These are phyloP conservation scores for Rutilus rutilus DNA, from an alignment of 2,113 vertebrate species.

Conservation along the genomic window DNA sequence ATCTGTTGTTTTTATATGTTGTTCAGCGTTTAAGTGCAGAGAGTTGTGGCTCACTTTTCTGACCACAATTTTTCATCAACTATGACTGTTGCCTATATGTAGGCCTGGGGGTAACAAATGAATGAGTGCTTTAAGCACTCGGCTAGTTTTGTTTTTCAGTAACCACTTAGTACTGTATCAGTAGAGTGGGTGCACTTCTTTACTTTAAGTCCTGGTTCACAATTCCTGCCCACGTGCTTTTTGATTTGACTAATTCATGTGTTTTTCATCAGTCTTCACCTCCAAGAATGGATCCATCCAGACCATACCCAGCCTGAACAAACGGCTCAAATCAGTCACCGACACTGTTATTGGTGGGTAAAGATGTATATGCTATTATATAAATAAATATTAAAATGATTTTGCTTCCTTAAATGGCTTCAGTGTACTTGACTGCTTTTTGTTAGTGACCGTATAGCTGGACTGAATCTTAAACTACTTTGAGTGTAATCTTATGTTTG, in stretches of 20 bases:
- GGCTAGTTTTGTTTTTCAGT: not conserved
- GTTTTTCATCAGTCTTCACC: constrained; percentile 65
- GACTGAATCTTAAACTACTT: not conserved
- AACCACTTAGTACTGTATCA: not conserved
- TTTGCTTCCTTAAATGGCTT: not conserved
- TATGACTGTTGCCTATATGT: not conserved
- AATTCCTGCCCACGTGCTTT: not conserved
- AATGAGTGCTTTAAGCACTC: constrained; percentile 24
- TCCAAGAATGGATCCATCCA: constrained; percentile 67
- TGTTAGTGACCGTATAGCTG: not conserved
- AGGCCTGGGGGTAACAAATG: not conserved
- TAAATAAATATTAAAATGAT: not conserved
- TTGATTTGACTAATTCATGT: not conserved
- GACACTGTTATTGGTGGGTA: constrained; percentile 73
- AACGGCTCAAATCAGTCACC: constrained; percentile 64
- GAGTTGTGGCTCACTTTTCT: constrained; percentile 32
- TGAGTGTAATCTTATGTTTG: not conserved
- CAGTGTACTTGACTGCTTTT: not conserved
- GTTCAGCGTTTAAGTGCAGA: constrained; percentile 35
- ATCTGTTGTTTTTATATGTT: constrained; percentile 58
- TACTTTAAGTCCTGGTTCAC: not conserved
- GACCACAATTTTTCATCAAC: constrained; percentile 26
- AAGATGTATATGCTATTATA: not conserved
- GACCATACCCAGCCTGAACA: constrained; percentile 70
- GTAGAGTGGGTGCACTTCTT: not conserved